Evolutionary conservation across 2,888 invertebrate genomes (phyloP), one percentile per base, ranked within the genome.

Genomic region (Diachrysia chrysitis): DNA sequence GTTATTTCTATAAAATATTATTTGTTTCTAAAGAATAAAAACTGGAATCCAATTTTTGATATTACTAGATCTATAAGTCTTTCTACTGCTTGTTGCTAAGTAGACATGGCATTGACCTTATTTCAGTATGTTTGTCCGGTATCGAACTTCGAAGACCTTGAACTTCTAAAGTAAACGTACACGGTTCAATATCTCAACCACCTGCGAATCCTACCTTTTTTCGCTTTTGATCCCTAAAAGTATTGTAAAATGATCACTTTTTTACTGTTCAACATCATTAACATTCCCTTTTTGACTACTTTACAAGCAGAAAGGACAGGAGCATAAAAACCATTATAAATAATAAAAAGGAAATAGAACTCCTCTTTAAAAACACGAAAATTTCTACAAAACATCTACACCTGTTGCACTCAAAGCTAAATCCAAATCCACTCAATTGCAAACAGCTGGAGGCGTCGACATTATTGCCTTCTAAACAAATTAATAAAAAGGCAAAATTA

Each of bases 101-200:
- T n/a, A 42, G n/a, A 21, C 12, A 21, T 51, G 48, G 21, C 48
- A 51, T 51, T 51, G 48, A 51, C 48, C 48, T 51, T 21, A 51
- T 51, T 21, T 9, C 3, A 51, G 21, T 51, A 12, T 51, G 19
- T 51, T 51, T 12, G 48, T 51, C 48, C 21, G 21, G 19, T 51
- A 51, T 21, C 48, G 48, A 51, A 51, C 48, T 51, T 21, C 12
- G 19, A 51, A 21, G 19, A 21, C 48, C 48, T 51, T 51, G 48
- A 51, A 51, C 48, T 51, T 9, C 12, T 51, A 12, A 21, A 5
- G 21, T 21, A 42, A 42, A 42, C 42, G 6, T 42, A 42, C 42
- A n/a, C 42, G n/a, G 42, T 42, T 42, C 14, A 5, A 16, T 37
- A 10, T 35, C 42, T n/a, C 42, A 42, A 42, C 42, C 42, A 5